Evolutionary conservation across 1,140 invertebrate genomes (phyloP), one percentile per base, ranked within the genome.

Genomic region (Drosophila ananassae): DNA sequence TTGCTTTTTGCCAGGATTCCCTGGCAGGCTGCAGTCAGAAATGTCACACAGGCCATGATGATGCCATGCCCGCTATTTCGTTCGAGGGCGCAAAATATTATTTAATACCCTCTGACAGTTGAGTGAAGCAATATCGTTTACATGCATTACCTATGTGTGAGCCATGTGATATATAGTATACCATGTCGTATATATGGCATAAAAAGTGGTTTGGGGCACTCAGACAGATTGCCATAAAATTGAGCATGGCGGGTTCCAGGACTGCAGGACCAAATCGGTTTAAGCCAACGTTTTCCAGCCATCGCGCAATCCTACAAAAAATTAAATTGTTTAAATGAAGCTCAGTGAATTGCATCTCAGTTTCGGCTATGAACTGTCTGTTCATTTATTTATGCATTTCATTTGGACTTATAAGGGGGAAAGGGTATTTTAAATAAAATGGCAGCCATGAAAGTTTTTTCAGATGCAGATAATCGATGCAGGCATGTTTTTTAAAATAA

Each of bases 111-210:
- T 67, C 76, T 79, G 83, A 89, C 84, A 89, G 75, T 64, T 89
- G 83, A 87, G 59, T 83, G 83, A 89, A 83, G 79, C 75, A 89
- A 87, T 87, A 87, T 87, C 79, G 79, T 79, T 87, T 89, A 87
- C 83, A 89, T 83, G 79, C 76, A 83, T 89, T 75, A 87, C 82
- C 72, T 77, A 87, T 74, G 63, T 50, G 46, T 17, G 10, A 21
- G 46, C 22, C 25, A 28, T 28, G 25, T 50, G 32, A 12, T 22
- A 51, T 37, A 12, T 21, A 34, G 17, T 32, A 39, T 13, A 50
- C n/a, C n/a, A 13, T 17, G 17, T 9, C 37, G 56, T 52, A 28
- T 28, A 50, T 32, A 37, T 25, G 21, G 4, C 25, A 25, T 34
- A 3, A 25, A 13, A 21, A 30, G 34, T 52, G 60, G 47, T 44